phyloP scores from a whole-genome alignment of 2,797 vertebrate species.

The Molossus molossus region DNA sequence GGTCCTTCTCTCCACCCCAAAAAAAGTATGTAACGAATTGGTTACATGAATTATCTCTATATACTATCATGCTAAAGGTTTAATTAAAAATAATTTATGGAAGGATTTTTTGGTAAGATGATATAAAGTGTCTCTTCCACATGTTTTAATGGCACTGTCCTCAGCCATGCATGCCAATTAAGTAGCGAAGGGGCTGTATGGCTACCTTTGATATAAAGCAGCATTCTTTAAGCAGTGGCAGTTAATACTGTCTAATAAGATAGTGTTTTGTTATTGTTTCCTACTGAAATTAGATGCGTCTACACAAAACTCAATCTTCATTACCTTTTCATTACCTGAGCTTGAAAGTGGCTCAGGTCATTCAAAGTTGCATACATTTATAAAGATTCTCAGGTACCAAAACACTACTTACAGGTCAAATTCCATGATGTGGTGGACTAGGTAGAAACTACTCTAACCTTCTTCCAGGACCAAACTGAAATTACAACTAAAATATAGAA shows the following conservation, averaged over 20 bases:
- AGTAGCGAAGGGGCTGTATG: background rate
- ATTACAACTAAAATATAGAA: no score
- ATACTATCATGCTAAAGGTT: conserved; percentile 3
- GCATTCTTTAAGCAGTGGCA: background rate
- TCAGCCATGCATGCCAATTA: background rate
- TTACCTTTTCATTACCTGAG: background rate
- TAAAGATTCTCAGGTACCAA: background rate
- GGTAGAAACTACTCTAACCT: no score
- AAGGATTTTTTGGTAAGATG: background rate
- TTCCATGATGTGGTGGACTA: no score
- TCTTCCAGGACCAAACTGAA: no score
- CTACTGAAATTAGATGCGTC: background rate
- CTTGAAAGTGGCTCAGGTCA: background rate
- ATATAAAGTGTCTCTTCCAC: background rate
- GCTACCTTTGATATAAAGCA: background rate
- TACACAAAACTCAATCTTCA: background rate
- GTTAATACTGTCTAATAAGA: background rate
- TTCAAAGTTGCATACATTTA: conserved; percentile 11
- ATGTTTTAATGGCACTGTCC: background rate
- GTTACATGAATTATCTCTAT: background rate
- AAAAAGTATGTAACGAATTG: background rate
- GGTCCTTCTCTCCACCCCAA: background rate
- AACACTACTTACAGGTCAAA: background rate
- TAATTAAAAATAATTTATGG: background rate
- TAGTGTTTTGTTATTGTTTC: background rate